Conservation (phyloP, 2,888 invertebrate genomes). For the Melipona bicolor region DNA sequence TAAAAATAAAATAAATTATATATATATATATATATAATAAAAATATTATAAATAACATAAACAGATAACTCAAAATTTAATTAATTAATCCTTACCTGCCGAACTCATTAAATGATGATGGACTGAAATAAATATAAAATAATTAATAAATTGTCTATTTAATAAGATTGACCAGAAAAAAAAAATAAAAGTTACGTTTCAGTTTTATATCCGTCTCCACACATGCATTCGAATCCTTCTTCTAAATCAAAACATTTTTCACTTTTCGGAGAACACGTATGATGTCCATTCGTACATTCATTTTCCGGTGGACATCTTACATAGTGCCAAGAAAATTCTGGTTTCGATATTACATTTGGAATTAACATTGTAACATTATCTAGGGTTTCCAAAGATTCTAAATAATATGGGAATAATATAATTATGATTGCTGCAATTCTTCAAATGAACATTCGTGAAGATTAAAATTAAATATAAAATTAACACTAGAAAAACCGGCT, state of each 20-base stretch:
- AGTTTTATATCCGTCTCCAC: slow-evolving; percentile 90
- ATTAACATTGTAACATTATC: slow-evolving; percentile 73
- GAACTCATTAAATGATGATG: slow-evolving; percentile 76
- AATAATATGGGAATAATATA: slow-evolving; percentile 61
- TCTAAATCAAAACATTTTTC: slow-evolving; percentile 94
- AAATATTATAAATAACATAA: neutral
- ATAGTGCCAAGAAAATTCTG: slow-evolving; percentile 93
- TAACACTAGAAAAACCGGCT: too few relatives aligned
- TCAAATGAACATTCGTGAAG: slow-evolving; percentile 2
- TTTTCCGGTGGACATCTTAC: slow-evolving; percentile 96
- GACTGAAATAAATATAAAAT: slow-evolving; percentile 67
- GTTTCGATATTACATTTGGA: slow-evolving; percentile 52
- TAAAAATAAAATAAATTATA: slow-evolving; percentile 53
- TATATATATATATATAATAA: neutral
- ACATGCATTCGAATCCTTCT: slow-evolving; percentile 93
- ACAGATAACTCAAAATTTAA: neutral
- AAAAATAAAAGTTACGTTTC: slow-evolving; percentile 84
- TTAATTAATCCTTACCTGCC: slow-evolving; percentile 69
- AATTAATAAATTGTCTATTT: slow-evolving; percentile 9
- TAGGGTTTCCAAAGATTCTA: slow-evolving; percentile 56
- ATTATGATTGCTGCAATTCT: slow-evolving; percentile 65
- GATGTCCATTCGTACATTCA: slow-evolving; percentile 96
- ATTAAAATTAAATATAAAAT: neutral
- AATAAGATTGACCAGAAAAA: neutral
- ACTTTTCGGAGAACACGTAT: slow-evolving; percentile 93